Evolutionary conservation across 2,888 invertebrate genomes (phyloP).

Genomic region (Epsilonema sp.): DNA sequence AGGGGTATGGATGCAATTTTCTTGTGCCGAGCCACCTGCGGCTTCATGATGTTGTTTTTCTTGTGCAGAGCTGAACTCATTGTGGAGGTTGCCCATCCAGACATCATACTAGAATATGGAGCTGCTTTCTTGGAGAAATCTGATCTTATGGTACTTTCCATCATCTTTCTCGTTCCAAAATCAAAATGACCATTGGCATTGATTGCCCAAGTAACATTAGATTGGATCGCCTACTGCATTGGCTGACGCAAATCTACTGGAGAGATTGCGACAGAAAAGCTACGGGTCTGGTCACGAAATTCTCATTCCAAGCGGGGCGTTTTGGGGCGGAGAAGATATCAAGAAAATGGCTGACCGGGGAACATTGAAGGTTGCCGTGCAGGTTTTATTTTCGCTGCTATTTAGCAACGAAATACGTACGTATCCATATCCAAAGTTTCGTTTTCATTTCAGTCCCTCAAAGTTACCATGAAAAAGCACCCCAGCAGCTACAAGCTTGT

Average conservation of each 20-base stretch:
- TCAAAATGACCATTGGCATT: too few species aligned
- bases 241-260: slow-evolving; percentile 31
- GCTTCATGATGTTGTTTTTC: too few species aligned
- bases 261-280: slow-evolving; percentile 25
- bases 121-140: slow-evolving; percentile 31
- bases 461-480: slow-evolving; percentile 39
- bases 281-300: slow-evolving; percentile 27
- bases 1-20: too few species aligned
- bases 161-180: too few species aligned
- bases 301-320: slow-evolving; percentile 38
- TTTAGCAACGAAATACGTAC: not conserved
- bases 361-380: slow-evolving; percentile 30
- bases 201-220: too few species aligned
- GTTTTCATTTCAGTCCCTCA: slow-evolving; percentile 28
- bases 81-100: slow-evolving; percentile 40
- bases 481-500: slow-evolving; percentile 35
- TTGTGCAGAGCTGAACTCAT: not conserved
- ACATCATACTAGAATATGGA: slow-evolving; percentile 34
- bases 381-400: not conserved
- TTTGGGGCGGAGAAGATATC: slow-evolving; percentile 41
- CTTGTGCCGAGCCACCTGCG: too few species aligned
- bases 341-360: slow-evolving; percentile 37
- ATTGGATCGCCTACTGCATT: slow-evolving; percentile 40
- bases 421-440: too few species aligned
- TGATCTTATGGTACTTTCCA: slow-evolving; percentile 34